Evolutionary conservation across 2,888 invertebrate genomes (phyloP).

Genomic region (Geophilus truncorum): DNA sequence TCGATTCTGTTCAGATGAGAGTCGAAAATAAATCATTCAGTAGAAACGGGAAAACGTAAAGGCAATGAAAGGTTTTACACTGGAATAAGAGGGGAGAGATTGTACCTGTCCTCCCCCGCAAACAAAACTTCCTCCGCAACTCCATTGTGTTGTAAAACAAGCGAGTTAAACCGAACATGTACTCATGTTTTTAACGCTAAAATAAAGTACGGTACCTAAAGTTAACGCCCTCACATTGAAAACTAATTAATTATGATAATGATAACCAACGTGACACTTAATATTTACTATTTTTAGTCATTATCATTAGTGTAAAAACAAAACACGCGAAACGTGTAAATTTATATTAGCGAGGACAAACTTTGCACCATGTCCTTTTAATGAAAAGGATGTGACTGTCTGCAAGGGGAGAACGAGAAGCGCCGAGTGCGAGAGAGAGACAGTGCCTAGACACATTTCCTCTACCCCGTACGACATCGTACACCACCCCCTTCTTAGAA

Average conservation of each 20-base stretch:
- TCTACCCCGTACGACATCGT: not conserved
- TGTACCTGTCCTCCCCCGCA: not conserved
- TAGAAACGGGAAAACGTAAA: not conserved
- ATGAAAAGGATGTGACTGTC: conserved; percentile 1
- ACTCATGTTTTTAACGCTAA: not conserved
- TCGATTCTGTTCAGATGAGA: no score
- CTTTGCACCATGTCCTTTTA: not conserved
- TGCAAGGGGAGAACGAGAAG: not conserved
- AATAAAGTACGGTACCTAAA: not conserved
- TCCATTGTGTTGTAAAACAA: not conserved
- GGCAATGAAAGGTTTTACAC: not conserved
- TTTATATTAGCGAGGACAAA: not conserved
- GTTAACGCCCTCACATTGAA: no score
- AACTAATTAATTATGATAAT: no score
- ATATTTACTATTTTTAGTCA: no score
- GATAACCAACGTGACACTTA: no score
- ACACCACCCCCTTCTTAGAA: not conserved
- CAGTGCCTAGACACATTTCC: not conserved
- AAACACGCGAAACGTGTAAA: not conserved
- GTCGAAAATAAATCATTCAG: not conserved
- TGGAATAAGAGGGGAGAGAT: not conserved
- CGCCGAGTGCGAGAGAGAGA: not conserved
- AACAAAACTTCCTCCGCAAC: not conserved
- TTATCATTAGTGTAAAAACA: not conserved
- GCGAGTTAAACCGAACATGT: not conserved